Conservation (phyloP, 2,113 vertebrate genomes). For the Antechinus flavipes region DNA sequence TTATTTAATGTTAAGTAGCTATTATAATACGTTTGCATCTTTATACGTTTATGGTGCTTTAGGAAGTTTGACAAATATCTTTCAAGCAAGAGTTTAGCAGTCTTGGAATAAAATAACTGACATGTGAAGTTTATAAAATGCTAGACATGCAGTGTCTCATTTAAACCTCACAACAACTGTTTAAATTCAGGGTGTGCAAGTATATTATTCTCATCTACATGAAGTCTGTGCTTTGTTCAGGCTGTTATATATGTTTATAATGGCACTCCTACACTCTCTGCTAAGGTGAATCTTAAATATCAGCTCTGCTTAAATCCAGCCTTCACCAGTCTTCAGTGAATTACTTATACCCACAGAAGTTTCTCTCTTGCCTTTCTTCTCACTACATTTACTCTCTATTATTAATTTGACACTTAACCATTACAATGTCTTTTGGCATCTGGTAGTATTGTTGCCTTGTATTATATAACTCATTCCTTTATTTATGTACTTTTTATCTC, state of each 20-base stretch:
- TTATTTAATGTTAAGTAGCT: not conserved
- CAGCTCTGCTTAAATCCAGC: not conserved
- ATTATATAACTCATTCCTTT: not conserved
- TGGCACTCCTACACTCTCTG: not conserved
- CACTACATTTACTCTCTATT: not conserved
- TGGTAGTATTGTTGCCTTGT: not conserved
- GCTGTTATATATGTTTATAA: not conserved
- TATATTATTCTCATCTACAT: not conserved
- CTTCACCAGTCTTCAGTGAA: not conserved
- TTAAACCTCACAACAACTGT: not conserved
- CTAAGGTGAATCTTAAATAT: not conserved
- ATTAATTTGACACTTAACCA: not conserved
- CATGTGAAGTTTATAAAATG: not conserved
- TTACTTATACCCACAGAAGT: not conserved
- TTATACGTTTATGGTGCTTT: not conserved
- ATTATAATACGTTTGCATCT: not conserved
- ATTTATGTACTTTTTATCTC: not conserved
- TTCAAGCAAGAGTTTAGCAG: not conserved
- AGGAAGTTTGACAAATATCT: not conserved
- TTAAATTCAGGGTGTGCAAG: not conserved
- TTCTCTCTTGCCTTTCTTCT: not conserved
- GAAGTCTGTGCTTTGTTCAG: not conserved
- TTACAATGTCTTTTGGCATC: not conserved
- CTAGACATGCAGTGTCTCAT: not conserved
- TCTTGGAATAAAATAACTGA: not conserved